A percentile compares a stretch with the other conserved stretches of the same genome.
Evolutionary conservation across 2,113 vertebrate genomes (phyloP).

Genomic region (Phalacrocorax brasilianus): DNA sequence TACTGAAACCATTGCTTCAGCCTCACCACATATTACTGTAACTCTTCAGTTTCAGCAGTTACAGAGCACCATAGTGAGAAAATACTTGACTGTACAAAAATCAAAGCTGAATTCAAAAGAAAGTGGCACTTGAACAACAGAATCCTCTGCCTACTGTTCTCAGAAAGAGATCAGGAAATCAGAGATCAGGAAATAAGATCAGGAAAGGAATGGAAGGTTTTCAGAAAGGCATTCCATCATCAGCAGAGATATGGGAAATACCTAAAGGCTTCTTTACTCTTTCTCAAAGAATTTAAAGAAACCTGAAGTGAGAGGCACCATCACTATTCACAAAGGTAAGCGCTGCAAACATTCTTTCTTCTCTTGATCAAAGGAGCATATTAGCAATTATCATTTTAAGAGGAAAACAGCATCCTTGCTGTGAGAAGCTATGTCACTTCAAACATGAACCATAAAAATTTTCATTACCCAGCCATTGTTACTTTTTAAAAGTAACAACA

Average conservation of each 20-base stretch:
- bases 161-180: not conserved
- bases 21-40: not conserved
- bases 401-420: not conserved
- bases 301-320: not conserved
- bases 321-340: not conserved
- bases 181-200: not conserved
- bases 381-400: not conserved
- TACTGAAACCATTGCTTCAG: not conserved
- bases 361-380: not conserved
- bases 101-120: not conserved
- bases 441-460: not conserved
- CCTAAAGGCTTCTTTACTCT: not conserved
- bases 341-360: not conserved
- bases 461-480: not conserved
- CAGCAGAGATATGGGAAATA: not conserved
- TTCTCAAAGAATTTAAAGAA: not conserved
- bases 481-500: not conserved
- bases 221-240: not conserved
- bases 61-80: not conserved
- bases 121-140: not conserved
- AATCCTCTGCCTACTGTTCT: not conserved
- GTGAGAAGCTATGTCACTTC: not conserved
- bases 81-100: not conserved
- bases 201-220: not conserved
- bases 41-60: not conserved